phyloP scores from a whole-genome alignment of 2,888 invertebrate genomes.

The Malthinus seriepunctatus region DNA sequence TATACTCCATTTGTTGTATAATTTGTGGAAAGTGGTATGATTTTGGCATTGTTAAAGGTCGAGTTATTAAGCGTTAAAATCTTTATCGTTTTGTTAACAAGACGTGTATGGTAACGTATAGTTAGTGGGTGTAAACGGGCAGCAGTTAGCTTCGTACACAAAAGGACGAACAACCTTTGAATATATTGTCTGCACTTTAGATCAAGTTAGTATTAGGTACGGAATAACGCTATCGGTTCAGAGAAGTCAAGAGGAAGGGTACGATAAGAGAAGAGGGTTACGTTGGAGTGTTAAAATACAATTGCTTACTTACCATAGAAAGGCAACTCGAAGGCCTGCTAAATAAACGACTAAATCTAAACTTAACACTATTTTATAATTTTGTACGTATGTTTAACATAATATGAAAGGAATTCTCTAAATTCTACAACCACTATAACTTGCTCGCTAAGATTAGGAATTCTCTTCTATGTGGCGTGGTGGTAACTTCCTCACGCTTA shows the following conservation, averaged over 20 bases:
- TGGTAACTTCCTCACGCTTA: too few relatives aligned
- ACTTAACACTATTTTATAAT: conserved; percentile 18
- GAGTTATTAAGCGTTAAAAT: neutral
- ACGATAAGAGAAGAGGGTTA: conserved; percentile 36
- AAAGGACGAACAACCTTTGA: conserved; percentile 26
- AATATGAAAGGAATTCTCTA: too few relatives aligned
- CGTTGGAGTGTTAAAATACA: conserved; percentile 31
- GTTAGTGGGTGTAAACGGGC: neutral
- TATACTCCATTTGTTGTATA: too few relatives aligned
- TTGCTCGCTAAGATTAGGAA: too few relatives aligned
- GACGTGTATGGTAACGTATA: too few relatives aligned
- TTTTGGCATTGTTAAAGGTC: too few relatives aligned
- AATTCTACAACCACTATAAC: too few relatives aligned
- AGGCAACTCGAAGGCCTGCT: conserved; percentile 9
- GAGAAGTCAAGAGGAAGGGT: conserved; percentile 39
- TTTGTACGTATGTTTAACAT: conserved; percentile 5
- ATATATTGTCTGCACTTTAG: conserved; percentile 36
- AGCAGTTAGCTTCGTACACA: neutral
- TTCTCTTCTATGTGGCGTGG: too few relatives aligned
- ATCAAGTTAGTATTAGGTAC: conserved; percentile 36
- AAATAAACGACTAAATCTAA: conserved; percentile 21
- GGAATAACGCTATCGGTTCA: conserved; percentile 37
- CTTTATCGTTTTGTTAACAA: neutral
- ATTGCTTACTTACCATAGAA: conserved; percentile 24
- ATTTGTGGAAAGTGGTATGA: too few relatives aligned